Evolutionary conservation across 2,888 invertebrate species (phyloP).

Genomic region (Meta bourneti): DNA sequence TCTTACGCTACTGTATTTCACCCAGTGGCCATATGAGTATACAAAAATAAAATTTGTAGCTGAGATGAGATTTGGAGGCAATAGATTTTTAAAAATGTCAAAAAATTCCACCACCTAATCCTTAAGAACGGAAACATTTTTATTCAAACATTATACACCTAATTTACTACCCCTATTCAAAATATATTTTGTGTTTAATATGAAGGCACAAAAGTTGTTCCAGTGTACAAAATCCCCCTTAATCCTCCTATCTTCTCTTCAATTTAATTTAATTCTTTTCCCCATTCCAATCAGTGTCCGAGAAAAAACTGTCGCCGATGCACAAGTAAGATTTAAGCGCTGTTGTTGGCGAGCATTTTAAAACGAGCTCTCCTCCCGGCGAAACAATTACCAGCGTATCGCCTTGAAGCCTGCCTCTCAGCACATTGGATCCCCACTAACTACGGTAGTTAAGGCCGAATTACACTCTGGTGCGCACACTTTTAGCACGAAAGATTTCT

Average conservation of each 20-base stretch:
- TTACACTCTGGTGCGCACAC: constrained; percentile 19
- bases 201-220: not conserved
- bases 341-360: not conserved
- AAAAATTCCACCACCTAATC: too few relatives aligned
- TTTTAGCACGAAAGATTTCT: constrained; percentile 43
- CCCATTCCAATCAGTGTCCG: not conserved
- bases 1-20: too few relatives aligned
- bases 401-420: not conserved
- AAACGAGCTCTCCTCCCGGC: constrained; percentile 14
- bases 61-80: too few relatives aligned
- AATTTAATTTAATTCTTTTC: not conserved
- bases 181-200: too few relatives aligned
- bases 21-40: too few relatives aligned
- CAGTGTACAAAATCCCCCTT: not conserved
- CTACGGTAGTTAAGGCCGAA: constrained; percentile 27
- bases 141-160: too few relatives aligned
- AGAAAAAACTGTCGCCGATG: not conserved
- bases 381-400: constrained; percentile 24
- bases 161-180: too few relatives aligned
- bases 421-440: constrained; percentile 38
- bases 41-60: too few relatives aligned
- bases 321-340: not conserved
- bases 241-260: not conserved
- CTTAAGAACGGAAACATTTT: too few relatives aligned
- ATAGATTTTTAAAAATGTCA: too few relatives aligned